Conservation (phyloP, 2,888 invertebrate genomes). For the Ophion ellenae region DNA sequence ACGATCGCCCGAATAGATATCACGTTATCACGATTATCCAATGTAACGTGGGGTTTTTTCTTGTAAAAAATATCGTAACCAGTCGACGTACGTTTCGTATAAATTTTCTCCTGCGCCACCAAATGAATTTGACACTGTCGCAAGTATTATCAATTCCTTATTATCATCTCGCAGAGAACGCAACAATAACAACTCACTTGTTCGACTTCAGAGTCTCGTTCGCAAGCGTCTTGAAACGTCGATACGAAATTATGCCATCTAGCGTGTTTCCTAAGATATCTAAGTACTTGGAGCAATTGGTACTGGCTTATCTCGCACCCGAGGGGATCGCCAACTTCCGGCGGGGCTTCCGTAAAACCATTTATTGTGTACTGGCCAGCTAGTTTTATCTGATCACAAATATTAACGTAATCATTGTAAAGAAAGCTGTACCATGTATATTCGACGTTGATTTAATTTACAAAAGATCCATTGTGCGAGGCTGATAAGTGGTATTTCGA, state of each 20-base stretch:
- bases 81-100: conserved; percentile 41
- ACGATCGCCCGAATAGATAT: conserved; percentile 56
- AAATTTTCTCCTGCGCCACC: conserved; percentile 56
- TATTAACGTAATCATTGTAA: neutral
- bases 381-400: conserved; percentile 54
- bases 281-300: conserved; percentile 59
- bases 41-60: conserved; percentile 45
- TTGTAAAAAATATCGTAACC: conserved; percentile 64
- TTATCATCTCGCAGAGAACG: neutral
- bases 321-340: conserved; percentile 63
- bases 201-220: conserved; percentile 47
- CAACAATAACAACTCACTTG: conserved; percentile 22
- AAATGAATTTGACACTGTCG: neutral
- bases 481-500: conserved; percentile 63
- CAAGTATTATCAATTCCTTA: neutral
- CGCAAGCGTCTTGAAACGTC: conserved; percentile 56
- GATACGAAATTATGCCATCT: conserved; percentile 65
- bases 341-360: conserved; percentile 64
- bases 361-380: conserved; percentile 61
- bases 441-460: conserved; percentile 14
- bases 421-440: neutral
- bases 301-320: conserved; percentile 57
- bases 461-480: conserved; percentile 57
- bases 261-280: conserved; percentile 65
- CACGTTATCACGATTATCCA: conserved; percentile 50